Percentiles rank a stretch among this genome's conserved stretches.
Evolutionary conservation across 1,140 invertebrate species (phyloP).

Genomic region (Drosophila sproati): DNA sequence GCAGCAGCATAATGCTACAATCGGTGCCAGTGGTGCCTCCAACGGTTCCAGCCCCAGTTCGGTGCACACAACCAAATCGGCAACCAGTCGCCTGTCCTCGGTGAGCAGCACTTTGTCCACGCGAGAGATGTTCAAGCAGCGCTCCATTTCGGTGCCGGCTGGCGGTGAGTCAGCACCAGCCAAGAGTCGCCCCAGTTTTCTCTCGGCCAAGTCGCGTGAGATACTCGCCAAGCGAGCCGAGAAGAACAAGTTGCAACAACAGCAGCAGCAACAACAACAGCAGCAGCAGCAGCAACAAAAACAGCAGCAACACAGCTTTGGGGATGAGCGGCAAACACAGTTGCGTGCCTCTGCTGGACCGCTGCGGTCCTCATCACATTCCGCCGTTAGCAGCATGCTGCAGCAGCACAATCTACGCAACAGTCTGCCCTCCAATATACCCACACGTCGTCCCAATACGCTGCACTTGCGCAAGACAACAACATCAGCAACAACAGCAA

Average conservation of each 20-base stretch:
- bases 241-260: conserved; percentile 77
- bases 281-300: conserved; percentile 52
- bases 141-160: conserved; percentile 78
- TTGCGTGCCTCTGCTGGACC: conserved; percentile 58
- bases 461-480: conserved; percentile 80
- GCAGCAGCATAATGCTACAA: conserved; percentile 66
- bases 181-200: conserved; percentile 73
- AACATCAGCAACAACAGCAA: conserved; percentile 23
- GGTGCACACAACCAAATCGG: conserved; percentile 80
- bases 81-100: conserved; percentile 76
- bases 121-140: conserved; percentile 74
- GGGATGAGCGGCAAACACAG: conserved; percentile 69
- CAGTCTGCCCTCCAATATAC: conserved; percentile 76
- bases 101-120: conserved; percentile 74
- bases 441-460: conserved; percentile 78
- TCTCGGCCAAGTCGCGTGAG: conserved; percentile 81
- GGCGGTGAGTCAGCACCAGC: conserved; percentile 40
- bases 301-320: conserved; percentile 62
- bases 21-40: conserved; percentile 40
- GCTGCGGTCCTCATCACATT: conserved; percentile 78
- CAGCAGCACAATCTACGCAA: conserved; percentile 75
- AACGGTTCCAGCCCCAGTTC: conserved; percentile 82
- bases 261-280: conserved; percentile 66
- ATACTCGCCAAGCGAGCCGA: conserved; percentile 79
- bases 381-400: conserved; percentile 70